These are phyloP conservation scores for Nymphalis urticae DNA, from an alignment of 2,888 invertebrate genomes.

Conservation along the genomic window DNA sequence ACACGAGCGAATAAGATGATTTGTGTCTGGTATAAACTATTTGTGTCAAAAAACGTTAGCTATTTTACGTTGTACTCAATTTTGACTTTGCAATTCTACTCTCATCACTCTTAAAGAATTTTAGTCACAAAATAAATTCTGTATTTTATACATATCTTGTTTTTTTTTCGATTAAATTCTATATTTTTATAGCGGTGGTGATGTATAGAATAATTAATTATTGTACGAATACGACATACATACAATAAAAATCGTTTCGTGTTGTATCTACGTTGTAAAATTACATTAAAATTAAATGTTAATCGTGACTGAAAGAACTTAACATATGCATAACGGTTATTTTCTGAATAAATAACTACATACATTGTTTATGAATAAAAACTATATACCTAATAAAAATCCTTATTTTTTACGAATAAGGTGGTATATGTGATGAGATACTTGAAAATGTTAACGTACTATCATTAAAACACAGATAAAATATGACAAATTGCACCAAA, in stretches of 20 bases:
- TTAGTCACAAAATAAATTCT: too few species aligned
- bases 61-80: too few species aligned
- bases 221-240: not conserved
- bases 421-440: slow-evolving; percentile 71
- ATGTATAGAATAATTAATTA: too few species aligned
- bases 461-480: slow-evolving; percentile 4
- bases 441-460: slow-evolving; percentile 15
- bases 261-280: slow-evolving; percentile 40
- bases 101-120: too few species aligned
- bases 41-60: too few species aligned
- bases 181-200: too few species aligned
- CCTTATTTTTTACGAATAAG: slow-evolving; percentile 74
- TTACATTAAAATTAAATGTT: slow-evolving; percentile 33
- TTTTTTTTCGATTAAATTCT: too few species aligned
- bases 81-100: too few species aligned
- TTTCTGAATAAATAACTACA: slow-evolving; percentile 72
- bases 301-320: slow-evolving; percentile 46
- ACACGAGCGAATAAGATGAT: too few species aligned
- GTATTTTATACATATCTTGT: too few species aligned
- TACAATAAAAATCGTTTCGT: slow-evolving; percentile 37
- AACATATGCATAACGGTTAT: slow-evolving; percentile 69
- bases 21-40: too few species aligned
- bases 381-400: slow-evolving; percentile 66
- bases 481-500: slow-evolving; percentile 11
- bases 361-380: slow-evolving; percentile 58